phyloP scores from a whole-genome alignment of 2,113 vertebrate genomes.

The Dermatemys mawii region DNA sequence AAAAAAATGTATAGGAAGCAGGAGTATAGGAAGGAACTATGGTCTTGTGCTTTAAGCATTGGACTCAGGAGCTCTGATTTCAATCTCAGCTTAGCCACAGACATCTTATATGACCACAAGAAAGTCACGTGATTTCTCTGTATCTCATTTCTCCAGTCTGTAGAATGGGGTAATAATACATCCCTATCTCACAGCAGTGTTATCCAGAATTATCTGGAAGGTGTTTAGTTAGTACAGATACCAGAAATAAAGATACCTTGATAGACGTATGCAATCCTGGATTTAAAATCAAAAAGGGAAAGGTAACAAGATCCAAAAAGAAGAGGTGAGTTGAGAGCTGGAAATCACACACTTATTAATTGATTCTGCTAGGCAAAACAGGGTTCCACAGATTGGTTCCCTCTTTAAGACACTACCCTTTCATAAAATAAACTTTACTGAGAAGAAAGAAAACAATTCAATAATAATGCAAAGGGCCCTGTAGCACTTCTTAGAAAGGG shows the following conservation, averaged over 20 bases:
- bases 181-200: not conserved
- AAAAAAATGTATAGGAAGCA: not conserved
- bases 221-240: not conserved
- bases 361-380: not conserved
- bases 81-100: not conserved
- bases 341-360: not conserved
- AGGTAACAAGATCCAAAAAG: not conserved
- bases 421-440: not conserved
- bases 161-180: not conserved
- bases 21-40: accelerated
- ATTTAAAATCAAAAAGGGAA: not conserved
- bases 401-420: not conserved
- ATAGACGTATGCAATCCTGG: not conserved
- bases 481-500: not conserved
- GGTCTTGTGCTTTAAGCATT: accelerated
- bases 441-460: not conserved
- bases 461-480: not conserved
- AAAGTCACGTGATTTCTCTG: not conserved
- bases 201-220: not conserved
- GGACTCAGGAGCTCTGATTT: not conserved
- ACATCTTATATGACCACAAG: not conserved
- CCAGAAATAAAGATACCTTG: not conserved
- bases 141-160: not conserved
- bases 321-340: not conserved
- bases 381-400: not conserved